Evolutionary conservation across 2,888 invertebrate species (phyloP).

Genomic region (Conus canariensis): DNA sequence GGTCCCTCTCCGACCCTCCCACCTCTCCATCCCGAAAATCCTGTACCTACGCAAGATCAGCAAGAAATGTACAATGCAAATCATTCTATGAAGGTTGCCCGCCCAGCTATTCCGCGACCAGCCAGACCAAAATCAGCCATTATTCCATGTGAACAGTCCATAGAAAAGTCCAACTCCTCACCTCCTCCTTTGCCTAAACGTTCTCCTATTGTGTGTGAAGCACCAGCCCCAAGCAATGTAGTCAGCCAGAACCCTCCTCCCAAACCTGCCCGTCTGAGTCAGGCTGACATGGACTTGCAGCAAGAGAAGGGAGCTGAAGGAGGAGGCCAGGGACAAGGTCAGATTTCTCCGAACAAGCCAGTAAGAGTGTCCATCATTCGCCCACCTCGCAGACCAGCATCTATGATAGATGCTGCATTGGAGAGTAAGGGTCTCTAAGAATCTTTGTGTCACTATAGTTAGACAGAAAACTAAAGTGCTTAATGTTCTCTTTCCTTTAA

Average conservation of each 20-base stretch:
- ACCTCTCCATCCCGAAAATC: constrained; percentile 19
- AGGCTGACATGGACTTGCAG: neutral
- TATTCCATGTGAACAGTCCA: neutral
- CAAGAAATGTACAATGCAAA: neutral
- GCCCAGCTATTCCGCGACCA: constrained; percentile 42
- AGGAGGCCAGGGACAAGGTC: neutral
- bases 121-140: constrained; percentile 24
- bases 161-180: neutral
- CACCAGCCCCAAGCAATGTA: neutral
- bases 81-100: constrained; percentile 8
- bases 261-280: constrained; percentile 18
- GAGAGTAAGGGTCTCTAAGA: neutral
- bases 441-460: too few species aligned
- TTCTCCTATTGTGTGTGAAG: constrained; percentile 3
- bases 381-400: constrained; percentile 2
- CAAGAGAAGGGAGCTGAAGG: neutral
- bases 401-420: neutral
- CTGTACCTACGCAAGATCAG: neutral
- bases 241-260: constrained; percentile 22
- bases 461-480: too few species aligned
- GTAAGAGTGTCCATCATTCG: constrained; percentile 32
- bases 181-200: constrained; percentile 32
- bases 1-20: neutral
- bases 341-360: constrained; percentile 21
- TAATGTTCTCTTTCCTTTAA: too few species aligned